Conservation (phyloP, 2,113 vertebrate species). For the Platichthys stellatus region DNA sequence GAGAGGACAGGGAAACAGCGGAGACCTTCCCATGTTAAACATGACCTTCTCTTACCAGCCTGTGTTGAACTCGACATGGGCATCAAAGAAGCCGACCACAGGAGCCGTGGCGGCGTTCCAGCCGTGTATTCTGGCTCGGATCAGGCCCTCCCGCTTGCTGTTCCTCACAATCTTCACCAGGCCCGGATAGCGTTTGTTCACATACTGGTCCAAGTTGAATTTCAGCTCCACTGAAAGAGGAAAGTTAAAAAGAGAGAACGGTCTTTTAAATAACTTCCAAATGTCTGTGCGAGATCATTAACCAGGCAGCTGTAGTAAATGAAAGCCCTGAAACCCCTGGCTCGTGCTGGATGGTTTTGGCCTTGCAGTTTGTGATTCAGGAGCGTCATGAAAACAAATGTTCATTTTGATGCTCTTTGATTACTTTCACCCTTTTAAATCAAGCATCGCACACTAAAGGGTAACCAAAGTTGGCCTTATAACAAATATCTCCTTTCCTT, state of each 20-base stretch:
- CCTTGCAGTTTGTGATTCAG: neutral
- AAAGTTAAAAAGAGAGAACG: slow-evolving; percentile 32
- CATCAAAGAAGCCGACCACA: slow-evolving; percentile 95
- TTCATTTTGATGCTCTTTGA: neutral
- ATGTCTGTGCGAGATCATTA: slow-evolving; percentile 10
- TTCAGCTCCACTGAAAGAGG: slow-evolving; percentile 90
- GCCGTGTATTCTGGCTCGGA: slow-evolving; percentile 95
- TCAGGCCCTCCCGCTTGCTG: slow-evolving; percentile 92
- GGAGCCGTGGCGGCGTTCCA: slow-evolving; percentile 94
- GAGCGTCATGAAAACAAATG: neutral
- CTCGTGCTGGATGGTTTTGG: neutral
- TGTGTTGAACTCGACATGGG: slow-evolving; percentile 96
- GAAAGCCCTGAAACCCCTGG: neutral
- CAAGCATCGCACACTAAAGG: neutral
- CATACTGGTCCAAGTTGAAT: slow-evolving; percentile 94
- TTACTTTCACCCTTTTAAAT: neutral
- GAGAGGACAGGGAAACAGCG: slow-evolving; percentile 23
- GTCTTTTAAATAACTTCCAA: slow-evolving; percentile 5
- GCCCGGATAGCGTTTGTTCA: slow-evolving; percentile 93
- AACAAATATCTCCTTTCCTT: neutral
- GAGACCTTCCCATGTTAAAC: slow-evolving; percentile 34
- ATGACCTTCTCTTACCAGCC: slow-evolving; percentile 89
- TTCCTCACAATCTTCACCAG: slow-evolving; percentile 97
- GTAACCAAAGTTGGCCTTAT: neutral
- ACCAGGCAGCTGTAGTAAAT: neutral